Percentiles rank a stretch among this genome's conserved stretches.
Conservation (phyloP, 2,888 invertebrate genomes). For the Mythimna impura region DNA sequence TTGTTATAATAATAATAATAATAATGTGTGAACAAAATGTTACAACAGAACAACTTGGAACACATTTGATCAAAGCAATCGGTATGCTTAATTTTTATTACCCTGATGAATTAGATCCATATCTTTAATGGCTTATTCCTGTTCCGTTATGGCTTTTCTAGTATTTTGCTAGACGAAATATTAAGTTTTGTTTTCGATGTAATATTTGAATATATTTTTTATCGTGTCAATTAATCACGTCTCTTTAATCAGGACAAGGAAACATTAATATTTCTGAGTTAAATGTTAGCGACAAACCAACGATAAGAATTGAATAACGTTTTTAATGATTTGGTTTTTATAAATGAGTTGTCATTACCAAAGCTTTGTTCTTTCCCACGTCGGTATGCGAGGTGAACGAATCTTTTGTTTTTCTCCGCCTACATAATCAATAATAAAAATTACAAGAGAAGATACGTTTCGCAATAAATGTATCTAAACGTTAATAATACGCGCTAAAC, state of each 20-base stretch:
- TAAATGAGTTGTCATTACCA: constrained; percentile 24
- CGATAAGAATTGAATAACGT: constrained; percentile 5
- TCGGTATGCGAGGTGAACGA: constrained; percentile 32
- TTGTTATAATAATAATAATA: constrained; percentile 23
- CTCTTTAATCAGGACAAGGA: constrained; percentile 42
- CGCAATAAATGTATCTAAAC: constrained; percentile 47
- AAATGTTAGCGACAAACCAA: constrained; percentile 10
- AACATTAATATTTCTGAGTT: constrained; percentile 34
- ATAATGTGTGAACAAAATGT: constrained; percentile 42
- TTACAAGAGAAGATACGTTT: constrained; percentile 35
- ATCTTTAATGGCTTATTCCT: constrained; percentile 68
- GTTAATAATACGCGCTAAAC: constrained; percentile 40
- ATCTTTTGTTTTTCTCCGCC: constrained; percentile 33
- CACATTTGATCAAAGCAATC: constrained; percentile 69
- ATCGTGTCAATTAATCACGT: constrained; percentile 35
- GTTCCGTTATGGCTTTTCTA: constrained; percentile 52
- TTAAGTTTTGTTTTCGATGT: constrained; percentile 30
- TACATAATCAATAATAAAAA: constrained; percentile 28
- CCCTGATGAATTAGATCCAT: constrained; percentile 67
- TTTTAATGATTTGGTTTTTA: constrained; percentile 20
- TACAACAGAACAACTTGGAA: constrained; percentile 36
- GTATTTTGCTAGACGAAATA: constrained; percentile 31
- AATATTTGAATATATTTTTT: constrained; percentile 35
- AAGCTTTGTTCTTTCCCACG: constrained; percentile 33
- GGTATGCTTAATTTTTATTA: constrained; percentile 69